Evolutionary conservation across 2,113 vertebrate species (phyloP).

Genomic region (Notiomystis cincta): DNA sequence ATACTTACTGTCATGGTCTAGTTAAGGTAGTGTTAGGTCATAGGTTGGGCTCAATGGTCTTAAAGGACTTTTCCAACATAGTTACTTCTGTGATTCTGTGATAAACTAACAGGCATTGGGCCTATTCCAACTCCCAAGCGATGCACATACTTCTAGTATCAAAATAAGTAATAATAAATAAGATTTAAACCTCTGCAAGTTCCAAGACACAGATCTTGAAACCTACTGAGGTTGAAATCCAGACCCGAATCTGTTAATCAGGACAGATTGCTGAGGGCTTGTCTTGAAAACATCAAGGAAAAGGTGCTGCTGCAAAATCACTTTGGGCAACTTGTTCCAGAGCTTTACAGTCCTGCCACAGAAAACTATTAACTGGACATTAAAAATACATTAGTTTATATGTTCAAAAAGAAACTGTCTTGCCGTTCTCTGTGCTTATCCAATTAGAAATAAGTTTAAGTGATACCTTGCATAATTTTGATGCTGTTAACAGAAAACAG

Average conservation of each 20-base stretch:
- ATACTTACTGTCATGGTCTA: no score
- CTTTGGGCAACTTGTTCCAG: neutral
- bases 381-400: neutral
- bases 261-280: neutral
- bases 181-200: neutral
- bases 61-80: neutral
- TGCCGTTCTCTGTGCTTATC: neutral
- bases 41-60: rapidly evolving
- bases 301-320: neutral
- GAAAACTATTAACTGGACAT: neutral
- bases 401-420: neutral
- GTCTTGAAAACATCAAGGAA: neutral
- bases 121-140: neutral
- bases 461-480: neutral
- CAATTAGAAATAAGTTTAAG: neutral
- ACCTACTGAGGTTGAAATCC: neutral
- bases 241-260: neutral
- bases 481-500: neutral
- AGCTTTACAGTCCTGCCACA: neutral
- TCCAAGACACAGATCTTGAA: neutral
- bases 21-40: neutral
- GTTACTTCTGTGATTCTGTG: no score
- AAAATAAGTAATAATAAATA: neutral
- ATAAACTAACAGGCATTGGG: neutral
- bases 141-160: neutral